Conservation (phyloP, 2,797 vertebrate species). For the Calcarius lapponicus region DNA sequence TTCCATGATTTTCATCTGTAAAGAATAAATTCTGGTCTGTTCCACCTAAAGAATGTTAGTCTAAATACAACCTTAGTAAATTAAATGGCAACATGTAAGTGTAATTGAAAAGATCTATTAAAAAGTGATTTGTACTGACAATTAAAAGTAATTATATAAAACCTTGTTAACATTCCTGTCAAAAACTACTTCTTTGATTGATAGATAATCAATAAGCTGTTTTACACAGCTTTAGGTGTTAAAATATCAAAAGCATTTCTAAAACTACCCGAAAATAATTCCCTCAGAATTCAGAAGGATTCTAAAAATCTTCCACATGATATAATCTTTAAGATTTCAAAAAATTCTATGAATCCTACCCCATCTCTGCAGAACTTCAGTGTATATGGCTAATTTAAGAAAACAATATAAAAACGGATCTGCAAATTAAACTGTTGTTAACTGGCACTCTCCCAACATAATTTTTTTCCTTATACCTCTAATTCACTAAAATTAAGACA, state of each 20-base stretch:
- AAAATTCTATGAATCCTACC: neutral
- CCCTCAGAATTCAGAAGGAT: neutral
- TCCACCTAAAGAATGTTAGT: neutral
- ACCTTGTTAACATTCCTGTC: neutral
- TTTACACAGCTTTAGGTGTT: neutral
- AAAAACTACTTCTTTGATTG: neutral
- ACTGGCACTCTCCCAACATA: neutral
- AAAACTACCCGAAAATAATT: neutral
- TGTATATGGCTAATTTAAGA: neutral
- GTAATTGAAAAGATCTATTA: neutral
- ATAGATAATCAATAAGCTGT: neutral
- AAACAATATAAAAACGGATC: rapidly evolving
- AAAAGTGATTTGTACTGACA: neutral
- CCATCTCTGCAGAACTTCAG: neutral
- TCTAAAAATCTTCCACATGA: neutral
- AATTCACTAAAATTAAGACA: neutral
- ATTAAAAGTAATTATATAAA: neutral
- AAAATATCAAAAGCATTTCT: neutral
- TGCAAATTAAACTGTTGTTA: neutral
- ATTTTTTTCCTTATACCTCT: neutral
- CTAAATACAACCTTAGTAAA: neutral
- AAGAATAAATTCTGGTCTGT: neutral
- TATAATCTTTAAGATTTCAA: neutral
- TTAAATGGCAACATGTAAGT: neutral
- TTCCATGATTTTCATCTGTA: neutral